Base-by-base conservation (phyloP, 2,797 vertebrate species). In the Danio albolineatus region DNA sequence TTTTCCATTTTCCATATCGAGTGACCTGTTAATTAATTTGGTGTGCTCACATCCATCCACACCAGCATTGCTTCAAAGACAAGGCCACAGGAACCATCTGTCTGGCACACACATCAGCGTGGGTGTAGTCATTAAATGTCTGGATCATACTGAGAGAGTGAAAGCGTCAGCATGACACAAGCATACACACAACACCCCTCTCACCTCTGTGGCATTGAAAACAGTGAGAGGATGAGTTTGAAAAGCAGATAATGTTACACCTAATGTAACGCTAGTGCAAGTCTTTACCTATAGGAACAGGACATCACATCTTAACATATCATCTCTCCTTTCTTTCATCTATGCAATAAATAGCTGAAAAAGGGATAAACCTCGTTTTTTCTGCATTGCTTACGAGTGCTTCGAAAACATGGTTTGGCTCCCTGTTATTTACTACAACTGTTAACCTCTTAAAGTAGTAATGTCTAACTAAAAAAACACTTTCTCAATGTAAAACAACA, bases 51-150 rank as follows among this genome's bases (percentile, higher is more conserved):
- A 71, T 56, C 6, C 41, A 28, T 78, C 41, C 17, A 43, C 38
- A 78, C 49, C 79, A 80, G 64, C 53, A 73, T 56, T 59, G 57
- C 12, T 69, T 46, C 16, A 46, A 43, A 73, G 77, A 79, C 76
- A 81, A 78, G 57, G 57, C 59, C 69, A 79, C 76, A 83, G 80
- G 77, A 85, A 76, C 82, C 85, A 86, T 87, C 84, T 85, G 81
- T 70, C 48, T 10, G 71, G 62, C 57, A 73, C 80, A 84, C 78
- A 74, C 71, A 79, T 53, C 79, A 83, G 65, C 59, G 6, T 79
- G 80, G 38, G 73, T 21, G 16, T 70, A 38, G 71, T 51, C 82
- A 76, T 81, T 79, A 74, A 79, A 78, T 72, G 77, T 17, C 67
- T 61, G 76, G 73, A 62, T 17, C 65, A 53, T 38, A 72, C 76